Conservation (phyloP, 2,888 invertebrate species). For the Lasioglossum vierecki region DNA sequence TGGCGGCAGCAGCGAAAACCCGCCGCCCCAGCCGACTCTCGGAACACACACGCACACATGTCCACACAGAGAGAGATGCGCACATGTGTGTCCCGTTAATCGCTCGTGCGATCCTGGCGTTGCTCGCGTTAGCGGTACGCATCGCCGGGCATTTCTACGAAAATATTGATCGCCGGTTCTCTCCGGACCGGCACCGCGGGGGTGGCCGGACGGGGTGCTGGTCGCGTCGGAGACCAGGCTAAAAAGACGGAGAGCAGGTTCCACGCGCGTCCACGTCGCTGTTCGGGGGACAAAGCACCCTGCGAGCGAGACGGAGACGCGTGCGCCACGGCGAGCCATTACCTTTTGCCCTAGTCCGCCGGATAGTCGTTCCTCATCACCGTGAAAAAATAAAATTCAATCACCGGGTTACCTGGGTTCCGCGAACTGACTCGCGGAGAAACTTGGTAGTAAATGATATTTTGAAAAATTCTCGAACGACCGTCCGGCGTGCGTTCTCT, state of each 20-base stretch:
- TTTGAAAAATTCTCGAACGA: background rate
- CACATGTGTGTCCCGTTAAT: constrained; percentile 35
- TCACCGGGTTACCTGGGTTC: background rate
- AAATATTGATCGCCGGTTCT: constrained; percentile 48
- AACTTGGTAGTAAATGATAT: background rate
- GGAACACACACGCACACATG: background rate
- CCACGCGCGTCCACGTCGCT: background rate
- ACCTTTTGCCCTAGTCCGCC: background rate
- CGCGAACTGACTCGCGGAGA: background rate
- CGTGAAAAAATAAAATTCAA: constrained; percentile 47
- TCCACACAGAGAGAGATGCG: rapidly evolving
- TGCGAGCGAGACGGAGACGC: background rate
- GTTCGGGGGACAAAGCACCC: background rate
- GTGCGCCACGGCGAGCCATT: background rate
- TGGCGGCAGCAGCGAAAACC: background rate
- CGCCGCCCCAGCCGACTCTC: constrained; percentile 2
- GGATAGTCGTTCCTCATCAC: background rate
- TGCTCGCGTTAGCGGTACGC: constrained; percentile 26
- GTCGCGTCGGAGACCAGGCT: constrained; percentile 26
- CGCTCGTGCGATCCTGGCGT: constrained; percentile 61
- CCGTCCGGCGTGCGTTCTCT: background rate
- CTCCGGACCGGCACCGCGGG: constrained; percentile 4
- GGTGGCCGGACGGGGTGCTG: constrained; percentile 11
- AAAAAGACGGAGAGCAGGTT: constrained; percentile 36
- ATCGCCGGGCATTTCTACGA: constrained; percentile 45